Evolutionary conservation across 2,113 vertebrate genomes (phyloP).

Genomic region (Dasyurus viverrinus): DNA sequence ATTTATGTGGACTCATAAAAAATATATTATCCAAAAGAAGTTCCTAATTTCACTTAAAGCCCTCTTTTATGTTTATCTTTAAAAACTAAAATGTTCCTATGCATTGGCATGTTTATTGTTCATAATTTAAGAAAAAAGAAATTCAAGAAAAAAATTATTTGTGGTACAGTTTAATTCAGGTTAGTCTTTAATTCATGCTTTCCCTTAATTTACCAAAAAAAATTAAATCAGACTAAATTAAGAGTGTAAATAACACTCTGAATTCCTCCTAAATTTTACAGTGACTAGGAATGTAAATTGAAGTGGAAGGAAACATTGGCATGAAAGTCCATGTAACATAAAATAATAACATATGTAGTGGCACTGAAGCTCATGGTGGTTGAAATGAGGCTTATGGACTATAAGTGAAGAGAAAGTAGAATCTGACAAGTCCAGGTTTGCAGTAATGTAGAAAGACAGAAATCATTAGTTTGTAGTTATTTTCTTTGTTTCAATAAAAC

Average conservation of each 20-base stretch:
- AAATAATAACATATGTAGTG: neutral
- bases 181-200: neutral
- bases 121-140: too few relatives aligned
- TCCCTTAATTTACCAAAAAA: neutral
- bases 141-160: neutral
- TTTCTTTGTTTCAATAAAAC: slow-evolving; percentile 74
- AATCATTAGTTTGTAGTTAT: slow-evolving; percentile 76
- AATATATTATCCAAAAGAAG: too few relatives aligned
- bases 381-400: slow-evolving; percentile 65
- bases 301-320: neutral
- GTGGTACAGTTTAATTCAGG: neutral
- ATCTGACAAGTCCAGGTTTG: slow-evolving; percentile 50
- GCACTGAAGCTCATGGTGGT: slow-evolving; percentile 26
- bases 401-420: slow-evolving; percentile 49
- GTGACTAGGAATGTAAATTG: slow-evolving; percentile 47
- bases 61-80: too few relatives aligned
- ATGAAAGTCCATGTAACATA: neutral
- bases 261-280: slow-evolving; percentile 20
- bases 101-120: too few relatives aligned
- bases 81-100: too few relatives aligned
- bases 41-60: too few relatives aligned
- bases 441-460: slow-evolving; percentile 80
- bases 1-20: too few relatives aligned
- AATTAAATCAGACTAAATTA: neutral
- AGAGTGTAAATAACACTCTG: neutral